A percentile compares a stretch with the other conserved stretches of the same genome.
Evolutionary conservation across 2,113 vertebrate genomes (phyloP).

Genomic region (Syngnathus floridae): DNA sequence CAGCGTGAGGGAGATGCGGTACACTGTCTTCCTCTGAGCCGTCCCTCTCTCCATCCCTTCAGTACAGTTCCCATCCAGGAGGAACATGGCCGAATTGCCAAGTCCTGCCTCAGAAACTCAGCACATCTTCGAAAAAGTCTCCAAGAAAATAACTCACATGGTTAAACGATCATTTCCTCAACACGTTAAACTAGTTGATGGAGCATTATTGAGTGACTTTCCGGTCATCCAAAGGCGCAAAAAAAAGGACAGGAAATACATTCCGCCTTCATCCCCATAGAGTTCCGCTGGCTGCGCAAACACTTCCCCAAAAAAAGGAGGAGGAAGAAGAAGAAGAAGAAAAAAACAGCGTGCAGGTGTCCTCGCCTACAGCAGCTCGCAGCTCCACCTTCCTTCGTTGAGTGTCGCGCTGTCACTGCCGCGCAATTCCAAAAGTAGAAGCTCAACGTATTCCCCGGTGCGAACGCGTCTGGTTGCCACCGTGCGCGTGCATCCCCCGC

Average conservation of each 20-base stretch:
- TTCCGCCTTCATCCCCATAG: constrained; percentile 37
- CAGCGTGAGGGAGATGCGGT: constrained; percentile 90
- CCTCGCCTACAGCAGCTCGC: background rate
- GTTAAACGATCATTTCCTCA: background rate
- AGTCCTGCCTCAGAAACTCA: background rate
- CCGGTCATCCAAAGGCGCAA: constrained; percentile 42
- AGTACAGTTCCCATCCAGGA: constrained; percentile 72
- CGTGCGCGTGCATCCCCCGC: constrained; percentile 47
- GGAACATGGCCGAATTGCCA: constrained; percentile 66
- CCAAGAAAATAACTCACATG: background rate
- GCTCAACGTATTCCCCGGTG: constrained; percentile 20
- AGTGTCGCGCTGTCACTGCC: background rate
- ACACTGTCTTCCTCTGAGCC: constrained; percentile 81
- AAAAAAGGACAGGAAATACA: constrained; percentile 34
- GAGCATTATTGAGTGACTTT: background rate
- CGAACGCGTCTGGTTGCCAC: constrained; percentile 40
- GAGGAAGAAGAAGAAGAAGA: background rate
- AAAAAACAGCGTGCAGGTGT: background rate
- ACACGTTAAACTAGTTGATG: background rate
- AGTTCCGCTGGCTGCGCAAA: constrained; percentile 6
- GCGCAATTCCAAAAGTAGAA: background rate
- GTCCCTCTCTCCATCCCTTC: constrained; percentile 77
- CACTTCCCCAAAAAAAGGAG: too few species aligned
- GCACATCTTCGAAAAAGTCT: background rate
- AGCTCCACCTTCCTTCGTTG: background rate